Percentiles rank a stretch among this genome's conserved stretches.
phyloP scores from a whole-genome alignment of 1,140 invertebrate species.

The Aphaenogaster ashmeadi region DNA sequence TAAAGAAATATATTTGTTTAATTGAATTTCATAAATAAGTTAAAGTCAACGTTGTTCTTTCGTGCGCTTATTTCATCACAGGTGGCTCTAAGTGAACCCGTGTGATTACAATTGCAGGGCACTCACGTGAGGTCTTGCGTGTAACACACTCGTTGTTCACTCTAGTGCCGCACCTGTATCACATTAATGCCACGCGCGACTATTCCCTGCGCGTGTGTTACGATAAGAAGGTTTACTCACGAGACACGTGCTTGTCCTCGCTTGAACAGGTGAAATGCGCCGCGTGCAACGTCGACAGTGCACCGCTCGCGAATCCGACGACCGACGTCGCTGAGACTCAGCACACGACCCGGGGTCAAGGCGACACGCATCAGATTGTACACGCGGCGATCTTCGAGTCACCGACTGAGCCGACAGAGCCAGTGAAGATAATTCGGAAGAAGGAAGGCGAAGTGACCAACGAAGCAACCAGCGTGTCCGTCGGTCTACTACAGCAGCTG shows the following conservation, averaged over 20 bases:
- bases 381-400: slow-evolving; percentile 50
- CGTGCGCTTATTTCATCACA: not conserved
- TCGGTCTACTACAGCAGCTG: slow-evolving; percentile 68
- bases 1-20: not conserved
- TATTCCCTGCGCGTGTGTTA: not conserved
- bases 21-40: not conserved
- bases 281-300: slow-evolving; percentile 24
- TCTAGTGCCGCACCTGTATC: not conserved
- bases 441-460: slow-evolving; percentile 18
- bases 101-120: not conserved
- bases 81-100: not conserved
- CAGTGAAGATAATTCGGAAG: not conserved
- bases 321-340: slow-evolving; percentile 19
- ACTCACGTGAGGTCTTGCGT: slow-evolving; percentile 28
- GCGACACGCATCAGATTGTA: slow-evolving; percentile 67
- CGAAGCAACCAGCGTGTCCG: slow-evolving; percentile 54
- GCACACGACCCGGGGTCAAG: slow-evolving; percentile 68
- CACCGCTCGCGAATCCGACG: not conserved
- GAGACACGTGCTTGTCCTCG: slow-evolving; percentile 28
- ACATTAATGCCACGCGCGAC: slow-evolving; percentile 23
- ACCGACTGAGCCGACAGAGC: not conserved
- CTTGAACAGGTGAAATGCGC: slow-evolving; percentile 62
- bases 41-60: not conserved
- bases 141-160: not conserved
- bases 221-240: slow-evolving; percentile 30